Percentiles rank a stretch among this genome's conserved stretches.
Evolutionary conservation across 2,888 invertebrate species (phyloP).

Genomic region (Poecilobothrus nobilitatus): DNA sequence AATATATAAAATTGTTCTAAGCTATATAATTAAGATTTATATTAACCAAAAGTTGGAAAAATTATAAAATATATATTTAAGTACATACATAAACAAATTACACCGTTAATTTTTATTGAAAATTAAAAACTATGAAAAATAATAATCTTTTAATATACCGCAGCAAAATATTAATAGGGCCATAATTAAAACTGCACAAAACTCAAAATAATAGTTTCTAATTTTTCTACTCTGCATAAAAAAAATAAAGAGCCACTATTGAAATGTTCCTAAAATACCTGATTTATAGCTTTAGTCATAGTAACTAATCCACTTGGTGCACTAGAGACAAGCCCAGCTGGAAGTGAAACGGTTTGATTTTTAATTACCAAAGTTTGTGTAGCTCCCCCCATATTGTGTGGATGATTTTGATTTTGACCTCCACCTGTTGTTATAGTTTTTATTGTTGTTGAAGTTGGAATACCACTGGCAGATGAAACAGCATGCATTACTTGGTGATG

Average conservation of each 20-base stretch:
- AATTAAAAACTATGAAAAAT: too few species aligned
- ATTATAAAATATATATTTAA: too few species aligned
- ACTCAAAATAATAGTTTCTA: background rate
- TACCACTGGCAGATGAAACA: conserved; percentile 46
- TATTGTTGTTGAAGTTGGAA: conserved; percentile 44
- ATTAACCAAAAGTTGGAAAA: too few species aligned
- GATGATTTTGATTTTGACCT: conserved; percentile 28
- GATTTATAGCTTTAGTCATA: conserved; percentile 50
- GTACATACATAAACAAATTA: too few species aligned
- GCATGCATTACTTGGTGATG: conserved; percentile 40
- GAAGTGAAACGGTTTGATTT: conserved; percentile 48
- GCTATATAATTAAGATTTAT: too few species aligned
- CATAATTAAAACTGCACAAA: background rate
- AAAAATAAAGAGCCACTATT: background rate
- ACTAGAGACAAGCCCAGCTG: conserved; percentile 46
- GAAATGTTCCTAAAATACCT: conserved; percentile 32
- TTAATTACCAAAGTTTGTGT: conserved; percentile 46
- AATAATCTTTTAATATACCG: too few species aligned
- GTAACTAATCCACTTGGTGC: conserved; percentile 56
- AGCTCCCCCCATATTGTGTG: conserved; percentile 35
- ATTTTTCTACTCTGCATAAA: background rate
- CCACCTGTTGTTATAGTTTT: conserved; percentile 38
- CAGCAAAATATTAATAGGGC: too few species aligned
- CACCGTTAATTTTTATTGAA: too few species aligned
- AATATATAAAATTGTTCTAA: too few species aligned